These are phyloP conservation scores for Hypomesus transpacificus DNA, from an alignment of 2,113 vertebrate species.

Conservation along the genomic window DNA sequence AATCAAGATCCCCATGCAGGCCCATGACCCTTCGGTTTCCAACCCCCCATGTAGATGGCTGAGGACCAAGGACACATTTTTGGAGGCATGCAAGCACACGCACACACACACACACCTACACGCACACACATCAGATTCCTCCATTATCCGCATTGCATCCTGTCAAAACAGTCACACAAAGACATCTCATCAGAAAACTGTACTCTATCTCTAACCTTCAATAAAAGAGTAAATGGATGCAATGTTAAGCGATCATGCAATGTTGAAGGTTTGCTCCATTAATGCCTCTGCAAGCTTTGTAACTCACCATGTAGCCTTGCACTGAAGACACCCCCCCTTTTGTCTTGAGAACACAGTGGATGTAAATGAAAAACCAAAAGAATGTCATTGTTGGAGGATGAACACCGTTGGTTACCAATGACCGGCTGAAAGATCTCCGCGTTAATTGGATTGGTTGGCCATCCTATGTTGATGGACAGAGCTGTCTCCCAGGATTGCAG, in stretches of 20 bases:
- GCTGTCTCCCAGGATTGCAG: conserved; percentile 63
- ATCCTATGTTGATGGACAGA: conserved; percentile 63
- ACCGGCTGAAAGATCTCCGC: conserved; percentile 58
- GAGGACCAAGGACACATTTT: conserved; percentile 34
- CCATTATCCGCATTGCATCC: neutral
- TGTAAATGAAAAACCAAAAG: conserved; percentile 42
- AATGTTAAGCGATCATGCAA: neutral
- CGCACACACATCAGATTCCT: conserved; percentile 4
- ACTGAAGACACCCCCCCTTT: conserved; percentile 12
- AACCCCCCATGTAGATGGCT: conserved; percentile 47
- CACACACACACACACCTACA: conserved; percentile 34
- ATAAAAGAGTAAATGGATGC: neutral
- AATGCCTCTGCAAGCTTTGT: conserved; percentile 8
- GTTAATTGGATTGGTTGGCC: conserved; percentile 68
- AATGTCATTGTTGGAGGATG: conserved; percentile 49
- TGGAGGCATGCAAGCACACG: conserved; percentile 22
- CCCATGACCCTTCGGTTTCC: conserved; percentile 38
- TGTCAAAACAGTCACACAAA: too few relatives aligned
- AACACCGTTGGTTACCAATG: conserved; percentile 42
- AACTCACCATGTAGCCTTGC: conserved; percentile 6
- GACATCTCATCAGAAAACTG: neutral
- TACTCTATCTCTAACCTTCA: neutral
- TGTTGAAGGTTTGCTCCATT: neutral
- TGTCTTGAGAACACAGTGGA: conserved; percentile 27
- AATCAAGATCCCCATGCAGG: conserved; percentile 46